Base-by-base conservation (phyloP, 1,140 invertebrate genomes). In the Episyrphus balteatus region DNA sequence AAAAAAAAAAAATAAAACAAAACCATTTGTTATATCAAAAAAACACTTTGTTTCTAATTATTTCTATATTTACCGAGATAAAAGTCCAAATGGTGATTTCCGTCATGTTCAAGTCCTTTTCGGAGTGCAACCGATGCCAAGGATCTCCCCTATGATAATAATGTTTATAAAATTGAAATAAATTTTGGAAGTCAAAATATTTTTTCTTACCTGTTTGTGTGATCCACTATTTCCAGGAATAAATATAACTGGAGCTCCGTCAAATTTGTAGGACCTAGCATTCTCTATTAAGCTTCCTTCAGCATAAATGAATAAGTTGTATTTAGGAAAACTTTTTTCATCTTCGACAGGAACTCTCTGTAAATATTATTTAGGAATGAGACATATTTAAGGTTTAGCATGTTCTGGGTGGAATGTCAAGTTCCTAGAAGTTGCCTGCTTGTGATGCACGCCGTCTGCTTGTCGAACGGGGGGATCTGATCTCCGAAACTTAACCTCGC, bases 181-280 rank as follows among this genome's bases (percentile, higher is more conserved):
- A 42, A 7, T 21, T 31, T 13, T 37, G 39, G 34, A 41, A 17
- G 18, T 11, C 13, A 18, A 33, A 5, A 12, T 14, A 51, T 47
- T 45, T 58, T 57, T 57, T 49, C 58, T 47, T 14, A 66, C 83
- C 83, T 93, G 89, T 65, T 87, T 88, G 58, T 90, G 81, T 36
- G 91, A 95, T 2, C 92, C 92, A 52, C 81, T 82, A 75, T 93
- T 94, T 36, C 92, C 92, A 41, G 90, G 92, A 47, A 96, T 78
- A 71, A 93, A 97, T 38, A 97, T 73, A 1, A 95, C 88, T 17
- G 92, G 92, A 41, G 93, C 83, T 6, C 92, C 92, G 55, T 75
- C 73, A 70, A 92, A 85, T 61, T 82, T 70, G 74, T 81, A 79
- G 59, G 78, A 76, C 66, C 82, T 71, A n/a, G 81, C 69, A 56